phyloP scores from a whole-genome alignment of 2,888 invertebrate genomes.

The Euproctis similis region DNA sequence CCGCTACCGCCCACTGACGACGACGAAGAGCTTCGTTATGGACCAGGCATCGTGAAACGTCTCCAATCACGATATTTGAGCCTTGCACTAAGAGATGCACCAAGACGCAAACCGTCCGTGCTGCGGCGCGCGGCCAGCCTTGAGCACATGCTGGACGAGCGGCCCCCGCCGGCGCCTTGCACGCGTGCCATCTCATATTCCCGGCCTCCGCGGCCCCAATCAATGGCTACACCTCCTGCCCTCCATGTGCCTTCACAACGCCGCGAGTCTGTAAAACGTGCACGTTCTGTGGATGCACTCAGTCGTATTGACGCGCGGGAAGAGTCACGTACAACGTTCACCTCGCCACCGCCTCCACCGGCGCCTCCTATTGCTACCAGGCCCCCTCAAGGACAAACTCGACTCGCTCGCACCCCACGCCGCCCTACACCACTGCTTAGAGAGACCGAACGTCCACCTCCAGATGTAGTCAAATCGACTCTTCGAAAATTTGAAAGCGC shows the following conservation, averaged over 20 bases:
- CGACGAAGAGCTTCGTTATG: slow-evolving; percentile 89
- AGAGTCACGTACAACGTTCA: slow-evolving; percentile 79
- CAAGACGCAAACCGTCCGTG: slow-evolving; percentile 80
- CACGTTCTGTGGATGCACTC: slow-evolving; percentile 89
- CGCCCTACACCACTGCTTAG: slow-evolving; percentile 67
- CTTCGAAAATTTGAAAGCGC: slow-evolving; percentile 88
- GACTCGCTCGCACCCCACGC: slow-evolving; percentile 66
- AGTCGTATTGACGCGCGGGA: slow-evolving; percentile 78
- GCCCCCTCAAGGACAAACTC: slow-evolving; percentile 64
- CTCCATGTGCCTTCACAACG: slow-evolving; percentile 44
- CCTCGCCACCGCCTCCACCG: slow-evolving; percentile 42
- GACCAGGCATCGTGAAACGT: slow-evolving; percentile 93
- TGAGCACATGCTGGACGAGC: slow-evolving; percentile 87
- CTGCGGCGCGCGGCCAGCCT: slow-evolving; percentile 88
- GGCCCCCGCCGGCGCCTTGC: slow-evolving; percentile 19
- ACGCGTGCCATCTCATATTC: slow-evolving; percentile 5
- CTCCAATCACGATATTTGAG: slow-evolving; percentile 91
- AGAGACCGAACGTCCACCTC: slow-evolving; percentile 82
- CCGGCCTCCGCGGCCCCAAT: slow-evolving; percentile 42
- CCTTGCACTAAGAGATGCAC: slow-evolving; percentile 86
- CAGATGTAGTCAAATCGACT: slow-evolving; percentile 91
- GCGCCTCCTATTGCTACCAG: slow-evolving; percentile 48
- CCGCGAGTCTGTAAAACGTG: slow-evolving; percentile 84
- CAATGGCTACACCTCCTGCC: slow-evolving; percentile 38
- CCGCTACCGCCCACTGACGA: slow-evolving; percentile 45